Conservation (phyloP, 2,797 vertebrate species). For the Miichthys miiuy region DNA sequence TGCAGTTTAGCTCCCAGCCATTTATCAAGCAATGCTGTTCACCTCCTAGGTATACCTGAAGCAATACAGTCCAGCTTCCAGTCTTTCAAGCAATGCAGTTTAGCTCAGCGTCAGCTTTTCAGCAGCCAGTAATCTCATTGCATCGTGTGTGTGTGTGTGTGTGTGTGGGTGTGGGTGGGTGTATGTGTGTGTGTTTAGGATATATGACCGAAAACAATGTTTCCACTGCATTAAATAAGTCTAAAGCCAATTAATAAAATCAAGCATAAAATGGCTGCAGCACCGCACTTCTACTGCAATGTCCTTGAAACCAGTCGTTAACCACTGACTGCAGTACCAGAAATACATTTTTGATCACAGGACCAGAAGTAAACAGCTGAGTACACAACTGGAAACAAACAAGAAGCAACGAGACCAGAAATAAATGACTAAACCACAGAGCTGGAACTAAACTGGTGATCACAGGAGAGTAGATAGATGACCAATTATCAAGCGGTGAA, state of each 20-base stretch:
- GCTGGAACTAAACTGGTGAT: constrained; percentile 80
- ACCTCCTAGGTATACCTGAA: constrained; percentile 16
- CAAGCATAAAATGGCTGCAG: constrained; percentile 59
- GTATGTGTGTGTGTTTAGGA: background rate
- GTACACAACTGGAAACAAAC: constrained; percentile 77
- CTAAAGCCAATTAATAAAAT: constrained; percentile 71
- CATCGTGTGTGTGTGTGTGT: background rate
- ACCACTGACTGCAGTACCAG: constrained; percentile 66
- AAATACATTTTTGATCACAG: constrained; percentile 68
- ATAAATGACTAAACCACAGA: constrained; percentile 72
- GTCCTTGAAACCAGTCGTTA: constrained; percentile 72
- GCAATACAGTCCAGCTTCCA: constrained; percentile 10
- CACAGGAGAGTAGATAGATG: constrained; percentile 80
- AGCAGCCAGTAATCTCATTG: background rate
- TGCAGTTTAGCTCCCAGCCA: constrained; percentile 24
- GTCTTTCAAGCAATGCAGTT: constrained; percentile 20
- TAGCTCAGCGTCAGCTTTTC: background rate
- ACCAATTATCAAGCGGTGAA: constrained; percentile 80
- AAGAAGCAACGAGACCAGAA: constrained; percentile 72
- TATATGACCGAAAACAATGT: constrained; percentile 58
- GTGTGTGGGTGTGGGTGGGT: too few species aligned
- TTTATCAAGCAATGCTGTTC: constrained; percentile 25
- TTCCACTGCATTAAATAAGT: constrained; percentile 66
- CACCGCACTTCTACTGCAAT: constrained; percentile 32
- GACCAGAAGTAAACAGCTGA: constrained; percentile 75